Percentiles rank a stretch among this genome's conserved stretches.
These are phyloP conservation scores for Phenganax subtilis DNA, from an alignment of 92 coral and sea anemone species.

Conservation along the genomic window DNA sequence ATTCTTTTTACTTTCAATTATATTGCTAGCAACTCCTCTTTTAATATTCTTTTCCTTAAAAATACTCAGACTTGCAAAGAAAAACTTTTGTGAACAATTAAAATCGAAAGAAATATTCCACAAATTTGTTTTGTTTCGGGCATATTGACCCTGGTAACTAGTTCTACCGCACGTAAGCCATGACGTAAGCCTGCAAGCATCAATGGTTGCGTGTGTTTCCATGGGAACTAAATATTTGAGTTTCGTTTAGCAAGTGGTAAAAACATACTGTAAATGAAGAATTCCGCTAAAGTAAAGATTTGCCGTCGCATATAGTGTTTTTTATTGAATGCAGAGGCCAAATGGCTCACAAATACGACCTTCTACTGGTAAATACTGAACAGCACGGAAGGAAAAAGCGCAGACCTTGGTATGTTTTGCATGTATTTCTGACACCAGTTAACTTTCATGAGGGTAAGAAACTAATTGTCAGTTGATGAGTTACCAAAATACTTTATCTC, in stretches of 20 bases:
- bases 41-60: neutral
- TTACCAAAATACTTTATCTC: no score
- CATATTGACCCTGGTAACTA: neutral
- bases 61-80: neutral
- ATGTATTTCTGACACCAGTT: no score
- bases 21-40: neutral
- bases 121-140: neutral
- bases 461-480: no score
- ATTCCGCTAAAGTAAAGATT: neutral
- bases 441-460: no score
- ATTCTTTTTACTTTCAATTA: neutral
- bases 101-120: neutral
- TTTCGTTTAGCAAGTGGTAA: neutral
- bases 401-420: conserved; percentile 72
- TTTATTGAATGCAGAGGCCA: conserved; percentile 24
- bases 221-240: neutral
- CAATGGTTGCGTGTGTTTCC: neutral
- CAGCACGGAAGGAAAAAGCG: conserved; percentile 71
- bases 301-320: no score
- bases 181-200: neutral
- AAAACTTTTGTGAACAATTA: no score
- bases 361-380: conserved; percentile 88
- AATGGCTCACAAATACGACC: conserved; percentile 98
- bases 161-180: neutral
- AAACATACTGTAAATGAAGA: neutral